Conservation (phyloP, 2,888 invertebrate genomes). For the Sisyra nigra region DNA sequence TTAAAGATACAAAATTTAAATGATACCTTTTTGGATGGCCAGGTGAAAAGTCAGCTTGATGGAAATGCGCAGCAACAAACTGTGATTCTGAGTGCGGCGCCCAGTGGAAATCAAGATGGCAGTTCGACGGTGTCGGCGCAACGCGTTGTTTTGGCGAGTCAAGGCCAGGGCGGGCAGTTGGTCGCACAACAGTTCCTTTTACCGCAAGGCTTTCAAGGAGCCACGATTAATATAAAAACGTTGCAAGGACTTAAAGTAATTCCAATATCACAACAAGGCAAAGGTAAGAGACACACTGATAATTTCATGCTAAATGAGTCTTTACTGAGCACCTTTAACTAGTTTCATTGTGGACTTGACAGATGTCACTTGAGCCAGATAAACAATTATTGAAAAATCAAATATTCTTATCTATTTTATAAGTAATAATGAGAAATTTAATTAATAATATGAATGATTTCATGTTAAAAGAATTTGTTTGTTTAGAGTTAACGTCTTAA, state of each 20-base stretch:
- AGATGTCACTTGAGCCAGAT: too few species aligned
- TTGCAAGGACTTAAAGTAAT: conserved; percentile 45
- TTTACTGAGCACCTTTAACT: too few species aligned
- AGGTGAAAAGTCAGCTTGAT: neutral
- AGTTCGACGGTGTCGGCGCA: conserved; percentile 21
- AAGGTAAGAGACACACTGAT: conserved; percentile 16
- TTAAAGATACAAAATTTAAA: conserved; percentile 8
- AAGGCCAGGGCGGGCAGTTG: conserved; percentile 31
- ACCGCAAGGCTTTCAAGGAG: conserved; percentile 42
- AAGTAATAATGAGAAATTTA: too few species aligned
- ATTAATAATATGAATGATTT: too few species aligned
- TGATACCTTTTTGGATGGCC: neutral
- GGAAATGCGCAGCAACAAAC: conserved; percentile 14
- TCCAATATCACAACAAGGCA: conserved; percentile 29
- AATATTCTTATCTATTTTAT: too few species aligned
- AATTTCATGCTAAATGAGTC: neutral
- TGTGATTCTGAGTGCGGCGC: conserved; percentile 24
- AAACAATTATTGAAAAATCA: too few species aligned
- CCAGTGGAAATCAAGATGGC: conserved; percentile 12
- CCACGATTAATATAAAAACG: conserved; percentile 41
- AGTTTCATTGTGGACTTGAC: too few species aligned
- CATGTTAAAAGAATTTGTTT: too few species aligned
- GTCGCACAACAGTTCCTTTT: conserved; percentile 39
- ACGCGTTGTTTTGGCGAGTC: conserved; percentile 35
- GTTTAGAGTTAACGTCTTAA: too few species aligned